Evolutionary conservation across 2,888 invertebrate genomes (phyloP), one percentile per base, ranked within the genome.

Genomic region (Prosapia bicincta): DNA sequence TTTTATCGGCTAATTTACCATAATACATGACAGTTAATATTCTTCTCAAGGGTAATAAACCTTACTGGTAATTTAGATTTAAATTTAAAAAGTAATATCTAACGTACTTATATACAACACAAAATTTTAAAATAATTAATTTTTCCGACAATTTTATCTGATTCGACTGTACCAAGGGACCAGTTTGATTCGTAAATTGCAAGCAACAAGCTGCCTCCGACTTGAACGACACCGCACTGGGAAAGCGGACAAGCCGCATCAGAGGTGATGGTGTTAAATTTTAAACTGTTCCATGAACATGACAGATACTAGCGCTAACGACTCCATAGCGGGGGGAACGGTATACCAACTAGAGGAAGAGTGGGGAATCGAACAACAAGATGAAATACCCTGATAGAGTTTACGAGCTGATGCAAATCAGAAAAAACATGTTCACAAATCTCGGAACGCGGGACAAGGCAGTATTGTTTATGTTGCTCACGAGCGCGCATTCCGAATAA

Each of bases 291-390:
- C 54, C 54, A 54, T 20, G 54, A 54, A 54, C 54, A 54, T 54
- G 54, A 54, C 54, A 54, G 54, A 54, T 54, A 54, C 54, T 54
- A 54, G 54, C 54, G 54, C 54, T 54, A 54, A 54, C 54, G 54
- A 54, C 54, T 54, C 54, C 54, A 54, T 54, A 54, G 54, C 54
- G 54, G 54, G 54, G 54, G 54, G 54, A 20, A 38, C 38, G 38
- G 38, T 38, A 38, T 10, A 38, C 38, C 38, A 15, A 38, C 13
- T 15, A 15, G 38, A 38, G 38, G 15, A 38, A 38, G 38, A 38
- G 38, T 38, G 38, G 38, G 38, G 38, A 15, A 38, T 15, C 38
- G 38, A 38, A 38, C 38, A 38, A 38, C 38, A 54, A 54, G 54
- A 54, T 54, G 54, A 54, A 54, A 54, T 54, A 20, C 54, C 54